Base-by-base conservation (phyloP, 2,888 invertebrate species). In the Drosophila kuntzei region DNA sequence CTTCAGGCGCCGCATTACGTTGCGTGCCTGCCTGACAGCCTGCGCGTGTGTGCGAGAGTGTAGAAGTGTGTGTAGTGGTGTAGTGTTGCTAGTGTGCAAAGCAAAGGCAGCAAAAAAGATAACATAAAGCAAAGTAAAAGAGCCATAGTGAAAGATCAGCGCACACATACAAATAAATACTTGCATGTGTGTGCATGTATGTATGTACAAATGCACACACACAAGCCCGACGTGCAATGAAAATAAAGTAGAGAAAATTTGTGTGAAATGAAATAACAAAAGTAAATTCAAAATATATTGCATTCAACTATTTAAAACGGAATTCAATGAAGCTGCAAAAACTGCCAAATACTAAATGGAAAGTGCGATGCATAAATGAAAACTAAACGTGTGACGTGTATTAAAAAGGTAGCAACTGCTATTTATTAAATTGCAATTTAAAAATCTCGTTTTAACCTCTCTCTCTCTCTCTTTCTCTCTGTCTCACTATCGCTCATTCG, bases 71-170 rank as follows among this genome's bases (percentile, higher is more conserved):
- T 79, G 59, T 60, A 43, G 34, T 66, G 63, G 50, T 58, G 69
- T 46, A 51, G 55, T 51, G 25, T 32, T 63, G 71, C 32, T 44
- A 37, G 53, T 27, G 55, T 76, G 76, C 74, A 62, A 73, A 77
- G 74, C 65, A 50, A 80, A 76, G 66, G 69, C 75, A 82, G 80
- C 75, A 74, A 79, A 76, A 79, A 80, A 83, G 74, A 80, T 86
- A 83, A 80, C 80, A 79, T 67, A 76, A 69, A 80, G 81, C 71
- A 68, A 70, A 76, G 82, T 71, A 71, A 83, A 86, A 86, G 79
- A 83, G 86, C 73, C 80, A 76, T 65, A 86, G 82, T 80, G 84
- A 83, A 86, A 86, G 83, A 86, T 82, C 74, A 57, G 68, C 75
- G 46, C 70, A 72, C 71, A 71, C 46, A 53, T 47, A 36, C 12